phyloP scores from a whole-genome alignment of 2,113 vertebrate species.

The Otolemur garnettii region DNA sequence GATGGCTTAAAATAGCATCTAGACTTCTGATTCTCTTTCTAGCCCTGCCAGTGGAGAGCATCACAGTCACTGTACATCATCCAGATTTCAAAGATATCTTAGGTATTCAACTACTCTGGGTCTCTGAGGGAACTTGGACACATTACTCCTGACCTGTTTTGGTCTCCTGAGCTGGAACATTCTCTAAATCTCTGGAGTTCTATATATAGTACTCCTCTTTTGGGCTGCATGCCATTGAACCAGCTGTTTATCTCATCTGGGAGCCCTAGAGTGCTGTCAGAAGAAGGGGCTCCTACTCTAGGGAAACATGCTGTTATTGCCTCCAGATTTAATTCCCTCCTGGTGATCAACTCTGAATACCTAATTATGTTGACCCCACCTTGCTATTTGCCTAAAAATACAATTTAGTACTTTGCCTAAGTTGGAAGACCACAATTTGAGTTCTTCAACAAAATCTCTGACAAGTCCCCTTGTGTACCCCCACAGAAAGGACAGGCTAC shows the following conservation, averaged over 20 bases:
- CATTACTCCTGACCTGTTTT: neutral
- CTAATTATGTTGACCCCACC: neutral
- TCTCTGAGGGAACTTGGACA: neutral
- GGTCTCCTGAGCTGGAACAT: neutral
- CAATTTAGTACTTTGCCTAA: neutral
- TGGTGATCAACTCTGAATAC: neutral
- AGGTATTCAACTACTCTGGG: neutral
- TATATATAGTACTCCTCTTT: neutral
- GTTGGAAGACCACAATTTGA: neutral
- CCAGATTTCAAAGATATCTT: neutral
- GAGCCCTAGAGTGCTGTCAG: neutral
- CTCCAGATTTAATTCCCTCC: neutral
- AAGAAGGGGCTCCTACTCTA: neutral
- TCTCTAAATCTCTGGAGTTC: neutral
- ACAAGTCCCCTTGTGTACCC: neutral
- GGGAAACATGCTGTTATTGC: neutral
- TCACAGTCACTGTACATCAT: neutral
- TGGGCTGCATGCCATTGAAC: neutral
- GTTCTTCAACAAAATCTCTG: neutral
- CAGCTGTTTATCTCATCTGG: neutral
- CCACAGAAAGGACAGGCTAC: neutral
- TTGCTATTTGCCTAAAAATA: neutral
- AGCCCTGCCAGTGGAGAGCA: neutral
- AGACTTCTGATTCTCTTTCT: neutral
- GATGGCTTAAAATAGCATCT: neutral